These are phyloP conservation scores for Diglossa cyanea DNA, from an alignment of 2,797 vertebrate genomes.

Conservation along the genomic window DNA sequence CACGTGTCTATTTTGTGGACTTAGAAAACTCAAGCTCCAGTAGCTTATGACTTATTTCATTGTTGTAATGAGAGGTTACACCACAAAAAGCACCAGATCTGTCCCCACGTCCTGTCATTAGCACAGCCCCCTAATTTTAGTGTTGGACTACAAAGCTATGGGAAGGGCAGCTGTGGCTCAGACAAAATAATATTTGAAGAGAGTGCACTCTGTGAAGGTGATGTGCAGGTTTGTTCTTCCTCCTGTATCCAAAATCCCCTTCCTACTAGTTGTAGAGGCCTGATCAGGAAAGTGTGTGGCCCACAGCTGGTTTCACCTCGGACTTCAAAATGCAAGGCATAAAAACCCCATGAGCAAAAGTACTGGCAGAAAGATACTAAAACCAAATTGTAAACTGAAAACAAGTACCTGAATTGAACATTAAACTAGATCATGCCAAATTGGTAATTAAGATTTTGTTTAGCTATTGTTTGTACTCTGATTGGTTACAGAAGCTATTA, in stretches of 20 bases:
- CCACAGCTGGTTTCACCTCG: neutral
- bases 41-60: neutral
- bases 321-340: neutral
- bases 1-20: rapidly evolving
- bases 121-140: neutral
- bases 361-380: neutral
- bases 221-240: neutral
- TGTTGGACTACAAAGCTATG: neutral
- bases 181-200: neutral
- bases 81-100: neutral
- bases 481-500: neutral
- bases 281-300: neutral
- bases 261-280: neutral
- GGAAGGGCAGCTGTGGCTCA: neutral
- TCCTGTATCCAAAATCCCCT: neutral
- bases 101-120: neutral
- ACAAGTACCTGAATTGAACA: neutral
- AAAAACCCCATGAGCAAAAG: neutral
- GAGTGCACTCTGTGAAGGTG: neutral
- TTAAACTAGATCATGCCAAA: neutral
- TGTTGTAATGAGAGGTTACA: neutral
- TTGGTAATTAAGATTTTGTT: neutral
- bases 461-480: neutral
- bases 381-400: neutral
- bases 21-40: neutral